Evolutionary conservation across 2,797 vertebrate genomes (phyloP).

Genomic region (Enteromius thamalakanensis): DNA sequence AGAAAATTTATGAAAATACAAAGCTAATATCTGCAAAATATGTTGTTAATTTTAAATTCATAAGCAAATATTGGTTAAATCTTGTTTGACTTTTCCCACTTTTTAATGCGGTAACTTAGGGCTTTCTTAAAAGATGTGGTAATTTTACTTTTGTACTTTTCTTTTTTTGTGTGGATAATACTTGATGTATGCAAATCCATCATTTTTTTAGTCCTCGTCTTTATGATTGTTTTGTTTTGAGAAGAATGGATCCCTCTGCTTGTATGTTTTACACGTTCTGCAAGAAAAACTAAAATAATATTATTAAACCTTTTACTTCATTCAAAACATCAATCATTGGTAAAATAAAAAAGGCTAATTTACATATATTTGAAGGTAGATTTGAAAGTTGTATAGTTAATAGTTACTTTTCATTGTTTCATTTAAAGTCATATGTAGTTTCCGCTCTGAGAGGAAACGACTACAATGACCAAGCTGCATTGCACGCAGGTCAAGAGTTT

Average conservation of each 20-base stretch:
- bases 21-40: background rate
- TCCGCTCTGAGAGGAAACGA: background rate
- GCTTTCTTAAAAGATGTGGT: background rate
- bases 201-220: background rate
- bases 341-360: background rate
- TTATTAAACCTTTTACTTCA: background rate
- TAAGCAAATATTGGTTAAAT: background rate
- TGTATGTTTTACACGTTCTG: no score
- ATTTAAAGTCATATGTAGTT: background rate
- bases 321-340: background rate
- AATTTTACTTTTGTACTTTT: background rate
- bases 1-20: background rate
- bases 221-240: no score
- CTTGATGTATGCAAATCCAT: background rate
- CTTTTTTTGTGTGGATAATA: background rate
- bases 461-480: constrained; percentile 11
- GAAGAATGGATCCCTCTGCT: no score
- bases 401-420: background rate
- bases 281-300: no score
- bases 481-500: background rate
- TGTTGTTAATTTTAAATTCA: background rate
- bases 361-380: background rate
- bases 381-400: background rate
- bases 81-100: no score
- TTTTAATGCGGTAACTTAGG: background rate